Base-by-base conservation (phyloP, 1,140 invertebrate genomes). In the Zaprionus camerounensis region DNA sequence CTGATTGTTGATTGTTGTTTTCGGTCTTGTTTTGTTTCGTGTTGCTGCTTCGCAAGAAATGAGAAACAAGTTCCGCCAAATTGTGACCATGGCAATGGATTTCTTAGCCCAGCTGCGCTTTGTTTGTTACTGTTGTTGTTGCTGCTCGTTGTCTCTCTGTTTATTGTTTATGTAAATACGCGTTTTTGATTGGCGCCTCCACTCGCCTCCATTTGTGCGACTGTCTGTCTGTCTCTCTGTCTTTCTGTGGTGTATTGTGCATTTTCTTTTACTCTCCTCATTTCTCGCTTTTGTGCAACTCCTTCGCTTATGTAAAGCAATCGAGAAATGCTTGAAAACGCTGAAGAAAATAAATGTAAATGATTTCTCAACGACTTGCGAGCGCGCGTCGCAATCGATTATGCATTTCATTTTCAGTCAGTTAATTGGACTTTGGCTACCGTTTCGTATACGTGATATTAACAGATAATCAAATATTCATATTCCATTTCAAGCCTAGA, bases 31-130 rank as follows among this genome's bases (percentile, higher is more conserved):
- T 17, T 38, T 24, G n/a, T 34, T 49, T 51, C 15, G 44, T 46
- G 41, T 46, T 46, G 28, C 13, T 58, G 55, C 34, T 53, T 20
- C 13, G 34, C 31, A 49, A 38, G 26, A 64, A 63, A 44, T 68
- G 70, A 49, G 80, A 90, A 90, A 90, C 86, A 80, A 91, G 85
- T 90, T 90, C 82, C 85, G 76, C 81, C 76, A 90, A 91, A 90
- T 91, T 85, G 85, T 90, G 85, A 90, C 85, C 85, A 75, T 90
- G 85, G 85, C 85, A 76, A 90, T 90, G 85, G 85, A 90, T 90
- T 90, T 91, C 53, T 80, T 68, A 71, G 24, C 34, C 36, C 34
- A 57, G 77, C 63, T 67, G 61, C 68, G 69, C 63, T 41, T 76
- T 77, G 65, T 36, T 56, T 77, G 81, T 78, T 79, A 77, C 68